Evolutionary conservation across 2,113 vertebrate species (phyloP), one percentile per base, ranked within the genome.

Genomic region (Notarius quadriscutis): DNA sequence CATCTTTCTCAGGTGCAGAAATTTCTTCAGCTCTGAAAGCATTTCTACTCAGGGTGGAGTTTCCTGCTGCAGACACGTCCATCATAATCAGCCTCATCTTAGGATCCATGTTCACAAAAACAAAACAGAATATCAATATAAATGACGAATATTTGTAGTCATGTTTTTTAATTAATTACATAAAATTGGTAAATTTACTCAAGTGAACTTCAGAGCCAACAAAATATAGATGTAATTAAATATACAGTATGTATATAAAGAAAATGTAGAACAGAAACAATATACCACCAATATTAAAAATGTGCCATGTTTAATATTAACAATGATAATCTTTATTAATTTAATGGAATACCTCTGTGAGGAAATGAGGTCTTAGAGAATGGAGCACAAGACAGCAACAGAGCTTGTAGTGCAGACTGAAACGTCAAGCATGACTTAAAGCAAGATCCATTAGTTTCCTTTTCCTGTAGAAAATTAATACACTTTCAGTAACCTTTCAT

Each of bases 381-480:
- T 10, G 63, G 62, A 10, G n/a, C 34, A 15, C 34, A 82, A 48
- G 9, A 51, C 81, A 53, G 25, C 48, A 67, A 63, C 20, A 83
- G 22, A 67, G 48, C 62, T 69, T 17, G 81, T 7, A 83, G 14
- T 53, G 25, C 25, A 25, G 58, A 82, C 58, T 48, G 41, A 69
- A 53, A 69, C 22, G 25, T 51, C 81, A 55, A 53, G 34, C 53
- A 53, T 1, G 41, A 83, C 48, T 67, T 50, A 53, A n/a, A 83
- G 41, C 10, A 83, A 25, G 57, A 50, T 51, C 15, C 60, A 30
- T 15, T 83, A 15, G n/a, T 83, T 50, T 53, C 10, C 7, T 83
- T 84, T 14, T 72, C 83, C 83, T 84, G 65, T 2, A 55, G 25
- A 83, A 72, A 8, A 34, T 84, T 12, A 72, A 30, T n/a, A 57